A percentile compares a stretch with the other conserved stretches of the same genome.
phyloP scores from a whole-genome alignment of 2,113 vertebrate species.

The Gavia stellata region DNA sequence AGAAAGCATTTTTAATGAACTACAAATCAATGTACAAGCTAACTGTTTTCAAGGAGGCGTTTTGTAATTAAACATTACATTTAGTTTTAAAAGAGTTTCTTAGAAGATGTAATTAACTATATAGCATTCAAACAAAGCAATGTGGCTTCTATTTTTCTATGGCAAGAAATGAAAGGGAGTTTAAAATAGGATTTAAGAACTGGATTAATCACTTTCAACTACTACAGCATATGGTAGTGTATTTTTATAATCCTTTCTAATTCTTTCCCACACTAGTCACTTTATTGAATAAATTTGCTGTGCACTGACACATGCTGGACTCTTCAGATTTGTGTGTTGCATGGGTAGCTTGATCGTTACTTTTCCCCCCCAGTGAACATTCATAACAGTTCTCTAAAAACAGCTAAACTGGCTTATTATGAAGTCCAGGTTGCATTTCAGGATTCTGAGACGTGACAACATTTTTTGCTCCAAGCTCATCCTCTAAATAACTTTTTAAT shows the following conservation, averaged over 20 bases:
- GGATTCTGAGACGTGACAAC: not conserved
- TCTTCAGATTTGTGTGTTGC: not conserved
- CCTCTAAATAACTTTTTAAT: conserved; percentile 39
- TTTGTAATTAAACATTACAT: conserved; percentile 75
- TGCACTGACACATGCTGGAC: conserved; percentile 8
- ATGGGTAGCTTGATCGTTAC: not conserved
- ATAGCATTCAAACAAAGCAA: conserved; percentile 57
- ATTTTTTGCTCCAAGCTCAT: not conserved
- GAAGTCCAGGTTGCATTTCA: not conserved
- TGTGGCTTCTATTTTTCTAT: conserved; percentile 51
- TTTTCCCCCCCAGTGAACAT: not conserved
- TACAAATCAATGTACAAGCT: conserved; percentile 48
- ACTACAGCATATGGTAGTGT: conserved; percentile 60
- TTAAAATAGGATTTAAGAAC: conserved; percentile 58
- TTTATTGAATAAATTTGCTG: conserved; percentile 29
- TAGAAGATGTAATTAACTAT: conserved; percentile 71
- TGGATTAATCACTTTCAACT: conserved; percentile 43
- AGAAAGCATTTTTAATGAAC: conserved; percentile 62
- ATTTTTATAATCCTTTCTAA: conserved; percentile 68
- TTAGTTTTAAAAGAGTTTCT: conserved; percentile 68
- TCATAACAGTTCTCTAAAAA: not conserved
- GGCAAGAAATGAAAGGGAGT: conserved; percentile 57
- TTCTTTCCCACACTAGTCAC: conserved; percentile 44
- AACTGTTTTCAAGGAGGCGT: conserved; percentile 66
- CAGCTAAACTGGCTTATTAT: not conserved